These are phyloP conservation scores for Pithys albifrons DNA, from an alignment of 2,113 vertebrate genomes.

Conservation along the genomic window DNA sequence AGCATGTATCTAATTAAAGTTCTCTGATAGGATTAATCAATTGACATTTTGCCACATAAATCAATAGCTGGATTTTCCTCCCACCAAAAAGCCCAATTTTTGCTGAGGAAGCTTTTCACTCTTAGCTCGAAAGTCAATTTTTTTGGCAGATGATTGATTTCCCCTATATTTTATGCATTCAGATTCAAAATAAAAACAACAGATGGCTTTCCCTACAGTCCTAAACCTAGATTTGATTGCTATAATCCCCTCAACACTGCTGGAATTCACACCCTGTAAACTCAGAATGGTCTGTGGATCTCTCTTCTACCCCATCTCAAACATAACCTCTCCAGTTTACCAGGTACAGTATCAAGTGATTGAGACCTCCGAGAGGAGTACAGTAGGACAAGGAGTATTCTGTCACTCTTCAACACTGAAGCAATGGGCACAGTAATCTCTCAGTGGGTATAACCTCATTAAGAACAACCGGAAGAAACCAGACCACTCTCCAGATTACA, in stretches of 20 bases:
- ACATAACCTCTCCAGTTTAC: neutral
- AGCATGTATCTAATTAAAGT: constrained; percentile 48
- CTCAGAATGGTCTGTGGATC: neutral
- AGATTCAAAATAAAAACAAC: constrained; percentile 73
- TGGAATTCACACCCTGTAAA: constrained; percentile 69
- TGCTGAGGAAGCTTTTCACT: constrained; percentile 33
- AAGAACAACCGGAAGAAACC: constrained; percentile 66
- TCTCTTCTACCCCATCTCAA: neutral
- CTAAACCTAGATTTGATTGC: constrained; percentile 78
- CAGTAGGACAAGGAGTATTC: neutral
- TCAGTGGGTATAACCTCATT: constrained; percentile 55
- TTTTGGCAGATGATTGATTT: constrained; percentile 43
- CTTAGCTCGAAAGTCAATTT: constrained; percentile 28
- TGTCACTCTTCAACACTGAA: neutral
- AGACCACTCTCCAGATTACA: constrained; percentile 72
- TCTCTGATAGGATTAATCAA: constrained; percentile 50
- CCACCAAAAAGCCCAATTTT: constrained; percentile 12
- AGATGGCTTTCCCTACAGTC: constrained; percentile 77
- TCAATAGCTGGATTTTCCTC: constrained; percentile 47
- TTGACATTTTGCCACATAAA: constrained; percentile 54
- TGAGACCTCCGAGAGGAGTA: neutral
- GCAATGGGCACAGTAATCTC: neutral
- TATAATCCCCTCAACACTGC: constrained; percentile 76
- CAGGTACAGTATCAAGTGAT: neutral
- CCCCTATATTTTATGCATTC: constrained; percentile 48